Evolutionary conservation across 2,797 vertebrate genomes (phyloP).

Genomic region (Uromys caudimaculatus): DNA sequence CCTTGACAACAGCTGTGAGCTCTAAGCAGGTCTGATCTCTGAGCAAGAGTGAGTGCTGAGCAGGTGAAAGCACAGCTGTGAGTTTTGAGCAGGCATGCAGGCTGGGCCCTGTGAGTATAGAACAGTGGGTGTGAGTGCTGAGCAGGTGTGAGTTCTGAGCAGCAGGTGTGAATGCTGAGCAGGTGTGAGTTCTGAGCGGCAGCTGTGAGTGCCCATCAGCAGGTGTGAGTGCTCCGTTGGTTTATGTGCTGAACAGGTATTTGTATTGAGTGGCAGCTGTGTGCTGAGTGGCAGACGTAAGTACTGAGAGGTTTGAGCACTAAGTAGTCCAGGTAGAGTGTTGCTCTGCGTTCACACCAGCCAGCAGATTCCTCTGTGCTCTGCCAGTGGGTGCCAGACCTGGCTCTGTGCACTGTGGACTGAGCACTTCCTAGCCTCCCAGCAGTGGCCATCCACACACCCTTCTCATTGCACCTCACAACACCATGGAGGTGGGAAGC

Average conservation of each 20-base stretch:
- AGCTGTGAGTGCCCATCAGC: neutral
- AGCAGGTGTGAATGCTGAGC: neutral
- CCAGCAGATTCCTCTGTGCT: neutral
- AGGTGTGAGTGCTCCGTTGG: neutral
- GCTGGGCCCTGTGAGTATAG: neutral
- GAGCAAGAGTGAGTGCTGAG: neutral
- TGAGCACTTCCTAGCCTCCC: neutral
- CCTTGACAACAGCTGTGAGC: neutral
- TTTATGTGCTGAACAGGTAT: neutral
- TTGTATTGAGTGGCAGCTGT: neutral
- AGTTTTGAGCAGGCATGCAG: neutral
- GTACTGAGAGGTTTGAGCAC: neutral
- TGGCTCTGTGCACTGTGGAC: neutral
- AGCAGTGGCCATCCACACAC: neutral
- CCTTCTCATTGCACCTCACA: neutral
- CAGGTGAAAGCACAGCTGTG: neutral
- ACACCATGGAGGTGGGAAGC: neutral
- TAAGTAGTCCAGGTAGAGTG: neutral
- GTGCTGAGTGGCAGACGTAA: neutral
- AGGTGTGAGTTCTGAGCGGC: neutral
- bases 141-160: neutral
- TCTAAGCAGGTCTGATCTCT: neutral
- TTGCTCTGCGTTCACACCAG: accelerated
- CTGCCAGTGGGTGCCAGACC: neutral
- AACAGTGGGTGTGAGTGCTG: neutral